These are phyloP conservation scores for Bucorvus abyssinicus DNA, from an alignment of 2,797 vertebrate genomes.

Conservation along the genomic window DNA sequence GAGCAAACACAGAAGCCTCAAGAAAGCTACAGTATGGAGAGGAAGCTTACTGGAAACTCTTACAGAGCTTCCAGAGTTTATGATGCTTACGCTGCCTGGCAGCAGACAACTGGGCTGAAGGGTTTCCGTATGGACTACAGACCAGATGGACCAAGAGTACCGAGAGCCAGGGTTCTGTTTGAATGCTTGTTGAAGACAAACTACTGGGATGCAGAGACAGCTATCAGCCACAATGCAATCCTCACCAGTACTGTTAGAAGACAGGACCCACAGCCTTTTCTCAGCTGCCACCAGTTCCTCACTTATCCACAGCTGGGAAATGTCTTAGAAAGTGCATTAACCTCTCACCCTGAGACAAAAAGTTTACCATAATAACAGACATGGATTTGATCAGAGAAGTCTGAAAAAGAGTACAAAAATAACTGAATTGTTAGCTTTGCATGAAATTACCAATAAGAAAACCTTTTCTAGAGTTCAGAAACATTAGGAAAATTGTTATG, in stretches of 20 bases:
- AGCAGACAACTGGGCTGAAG: background rate
- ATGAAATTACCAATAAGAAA: background rate
- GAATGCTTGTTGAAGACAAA: background rate
- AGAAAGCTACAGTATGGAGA: background rate
- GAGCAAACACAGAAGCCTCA: background rate
- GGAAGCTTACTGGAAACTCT: background rate
- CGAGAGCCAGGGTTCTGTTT: background rate
- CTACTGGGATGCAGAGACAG: background rate
- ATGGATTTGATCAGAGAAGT: background rate
- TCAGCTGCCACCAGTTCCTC: background rate
- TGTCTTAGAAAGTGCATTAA: background rate
- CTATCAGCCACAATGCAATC: background rate
- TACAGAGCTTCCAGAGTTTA: background rate
- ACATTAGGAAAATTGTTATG: background rate
- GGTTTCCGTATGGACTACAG: background rate
- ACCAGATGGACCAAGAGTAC: background rate
- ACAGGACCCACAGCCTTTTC: background rate
- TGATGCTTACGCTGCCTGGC: background rate
- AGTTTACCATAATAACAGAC: background rate
- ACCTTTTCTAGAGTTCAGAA: background rate
- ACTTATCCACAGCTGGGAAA: background rate
- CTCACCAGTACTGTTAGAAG: background rate
- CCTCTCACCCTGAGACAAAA: background rate
- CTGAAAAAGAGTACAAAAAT: background rate
- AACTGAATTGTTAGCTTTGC: background rate